Percentiles rank a stretch among this genome's conserved stretches.
Evolutionary conservation across 2,113 vertebrate species (phyloP).

Genomic region (Phalacrocorax brasilianus): DNA sequence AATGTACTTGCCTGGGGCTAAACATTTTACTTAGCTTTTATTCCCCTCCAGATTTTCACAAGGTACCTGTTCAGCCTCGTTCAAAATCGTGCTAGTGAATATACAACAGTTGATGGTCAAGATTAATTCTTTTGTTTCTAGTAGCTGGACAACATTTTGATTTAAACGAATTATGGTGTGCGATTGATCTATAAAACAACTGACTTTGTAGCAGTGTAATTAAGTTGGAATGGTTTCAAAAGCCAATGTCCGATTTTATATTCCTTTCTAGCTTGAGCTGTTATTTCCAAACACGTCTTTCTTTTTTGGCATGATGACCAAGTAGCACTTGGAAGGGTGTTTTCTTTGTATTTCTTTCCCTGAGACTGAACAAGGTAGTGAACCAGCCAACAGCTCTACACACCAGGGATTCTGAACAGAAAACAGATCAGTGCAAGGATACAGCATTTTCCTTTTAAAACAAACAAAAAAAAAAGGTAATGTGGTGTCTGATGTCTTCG

Average conservation of each 20-base stretch:
- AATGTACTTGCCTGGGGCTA: not conserved
- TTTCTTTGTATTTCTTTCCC: not conserved
- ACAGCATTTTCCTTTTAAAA: not conserved
- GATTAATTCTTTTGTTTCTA: not conserved
- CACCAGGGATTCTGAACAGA: not conserved
- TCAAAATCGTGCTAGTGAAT: not conserved
- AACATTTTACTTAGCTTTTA: not conserved
- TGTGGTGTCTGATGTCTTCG: fast-evolving
- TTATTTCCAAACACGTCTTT: not conserved
- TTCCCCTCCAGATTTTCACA: not conserved
- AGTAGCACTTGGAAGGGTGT: not conserved
- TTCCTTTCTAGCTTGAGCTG: not conserved
- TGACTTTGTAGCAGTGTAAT: not conserved
- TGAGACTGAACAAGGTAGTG: not conserved
- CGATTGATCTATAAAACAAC: not conserved
- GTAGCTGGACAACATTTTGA: not conserved
- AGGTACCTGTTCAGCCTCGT: not conserved
- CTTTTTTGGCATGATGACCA: not conserved
- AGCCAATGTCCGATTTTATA: not conserved
- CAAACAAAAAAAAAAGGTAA: not conserved
- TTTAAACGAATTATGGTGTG: not conserved
- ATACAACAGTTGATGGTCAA: not conserved
- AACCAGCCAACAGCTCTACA: not conserved
- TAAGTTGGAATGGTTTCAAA: not conserved
- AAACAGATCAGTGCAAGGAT: not conserved